Percentiles rank a stretch among this genome's conserved stretches.
These are phyloP conservation scores for Clepsis dumicolana DNA, from an alignment of 2,888 invertebrate genomes.

Conservation along the genomic window DNA sequence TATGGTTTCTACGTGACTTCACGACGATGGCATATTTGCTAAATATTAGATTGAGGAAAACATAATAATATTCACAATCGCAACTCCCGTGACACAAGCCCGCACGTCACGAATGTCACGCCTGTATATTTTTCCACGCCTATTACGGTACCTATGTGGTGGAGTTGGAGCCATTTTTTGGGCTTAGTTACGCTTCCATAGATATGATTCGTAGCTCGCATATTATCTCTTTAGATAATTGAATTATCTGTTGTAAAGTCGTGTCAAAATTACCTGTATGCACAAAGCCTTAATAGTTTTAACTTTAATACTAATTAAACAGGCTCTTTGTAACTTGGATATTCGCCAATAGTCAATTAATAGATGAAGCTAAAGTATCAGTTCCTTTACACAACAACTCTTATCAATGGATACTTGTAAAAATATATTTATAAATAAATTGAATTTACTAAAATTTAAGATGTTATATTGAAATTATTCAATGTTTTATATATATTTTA, in stretches of 20 bases:
- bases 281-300: slow-evolving; percentile 41
- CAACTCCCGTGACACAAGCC: too few relatives aligned
- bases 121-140: too few relatives aligned
- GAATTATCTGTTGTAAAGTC: slow-evolving; percentile 5
- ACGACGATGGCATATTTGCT: too few relatives aligned
- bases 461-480: slow-evolving; percentile 34
- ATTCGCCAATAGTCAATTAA: slow-evolving; percentile 39
- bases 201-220: too few relatives aligned
- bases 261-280: slow-evolving; percentile 15
- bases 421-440: slow-evolving; percentile 29
- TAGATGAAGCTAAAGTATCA: slow-evolving; percentile 9
- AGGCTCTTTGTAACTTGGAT: neutral
- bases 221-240: neutral
- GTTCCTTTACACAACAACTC: slow-evolving; percentile 30
- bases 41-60: too few relatives aligned
- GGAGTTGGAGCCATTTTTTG: too few relatives aligned
- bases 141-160: too few relatives aligned
- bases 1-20: too few relatives aligned
- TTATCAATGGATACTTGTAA: slow-evolving; percentile 19
- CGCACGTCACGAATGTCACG: too few relatives aligned
- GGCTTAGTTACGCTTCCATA: too few relatives aligned
- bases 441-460: slow-evolving; percentile 42
- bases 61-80: too few relatives aligned
- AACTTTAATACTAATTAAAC: slow-evolving; percentile 3
- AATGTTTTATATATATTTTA: slow-evolving; percentile 35